Conservation (phyloP, 2,113 vertebrate genomes). For the Laterallus jamaicensis region DNA sequence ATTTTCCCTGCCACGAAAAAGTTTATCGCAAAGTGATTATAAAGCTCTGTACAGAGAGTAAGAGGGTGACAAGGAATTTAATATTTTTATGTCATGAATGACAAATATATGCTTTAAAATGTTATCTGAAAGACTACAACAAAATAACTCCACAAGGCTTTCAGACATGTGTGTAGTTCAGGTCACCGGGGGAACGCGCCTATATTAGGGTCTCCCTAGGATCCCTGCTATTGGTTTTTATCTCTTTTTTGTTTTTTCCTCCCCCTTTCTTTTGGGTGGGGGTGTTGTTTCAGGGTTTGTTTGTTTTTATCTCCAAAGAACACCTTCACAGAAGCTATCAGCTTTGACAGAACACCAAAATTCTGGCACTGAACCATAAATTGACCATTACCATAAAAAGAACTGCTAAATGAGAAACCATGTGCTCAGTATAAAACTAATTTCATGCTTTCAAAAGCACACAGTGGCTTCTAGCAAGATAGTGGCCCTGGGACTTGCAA, state of each 20-base stretch:
- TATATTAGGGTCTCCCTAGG: constrained; percentile 49
- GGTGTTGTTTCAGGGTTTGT: background rate
- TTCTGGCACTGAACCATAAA: constrained; percentile 79
- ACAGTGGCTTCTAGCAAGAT: constrained; percentile 82
- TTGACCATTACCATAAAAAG: constrained; percentile 86
- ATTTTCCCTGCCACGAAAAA: background rate
- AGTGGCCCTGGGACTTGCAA: constrained; percentile 82
- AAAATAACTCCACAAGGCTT: constrained; percentile 36
- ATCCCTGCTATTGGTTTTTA: background rate
- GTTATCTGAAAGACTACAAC: background rate
- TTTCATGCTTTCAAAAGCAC: constrained; percentile 90
- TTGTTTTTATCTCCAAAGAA: constrained; percentile 73
- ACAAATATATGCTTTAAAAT: background rate
- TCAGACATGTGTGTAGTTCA: background rate
- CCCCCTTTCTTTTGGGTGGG: no score
- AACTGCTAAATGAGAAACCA: constrained; percentile 82
- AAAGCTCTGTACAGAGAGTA: background rate
- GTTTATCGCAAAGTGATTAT: background rate
- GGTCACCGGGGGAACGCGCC: background rate
- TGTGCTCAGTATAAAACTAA: constrained; percentile 85
- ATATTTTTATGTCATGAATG: background rate
- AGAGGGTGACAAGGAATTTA: background rate
- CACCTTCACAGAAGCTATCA: constrained; percentile 79
- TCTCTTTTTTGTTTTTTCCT: background rate
- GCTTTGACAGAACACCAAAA: constrained; percentile 73